Conservation (phyloP, 1,140 invertebrate genomes). For the Tetramorium parvispinum region DNA sequence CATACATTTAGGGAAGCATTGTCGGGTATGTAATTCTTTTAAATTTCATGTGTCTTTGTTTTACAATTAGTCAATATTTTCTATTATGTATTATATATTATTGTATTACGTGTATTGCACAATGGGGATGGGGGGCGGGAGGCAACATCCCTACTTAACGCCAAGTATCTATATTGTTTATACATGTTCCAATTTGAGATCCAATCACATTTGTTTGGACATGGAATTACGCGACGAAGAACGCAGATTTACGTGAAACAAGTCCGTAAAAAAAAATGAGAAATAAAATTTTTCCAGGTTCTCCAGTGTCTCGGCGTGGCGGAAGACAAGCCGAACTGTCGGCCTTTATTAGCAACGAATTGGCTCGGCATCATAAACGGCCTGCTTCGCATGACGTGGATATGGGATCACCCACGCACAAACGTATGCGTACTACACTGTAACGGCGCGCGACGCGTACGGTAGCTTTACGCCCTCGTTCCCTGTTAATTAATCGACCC, state of each 20-base stretch:
- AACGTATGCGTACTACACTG: constrained; percentile 87
- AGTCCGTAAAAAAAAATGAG: not conserved
- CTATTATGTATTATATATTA: not conserved
- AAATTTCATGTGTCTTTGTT: not conserved
- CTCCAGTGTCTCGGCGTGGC: constrained; percentile 81
- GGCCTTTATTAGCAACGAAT: constrained; percentile 92
- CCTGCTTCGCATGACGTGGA: constrained; percentile 88
- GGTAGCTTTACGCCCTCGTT: constrained; percentile 79
- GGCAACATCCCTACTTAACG: not conserved
- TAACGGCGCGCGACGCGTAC: constrained; percentile 86
- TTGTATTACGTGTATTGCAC: too few species aligned
- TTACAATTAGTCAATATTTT: not conserved
- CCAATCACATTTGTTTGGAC: not conserved
- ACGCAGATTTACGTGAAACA: not conserved
- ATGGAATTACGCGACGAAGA: not conserved
- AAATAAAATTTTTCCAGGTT: constrained; percentile 68
- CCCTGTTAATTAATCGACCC: constrained; percentile 74
- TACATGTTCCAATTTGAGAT: not conserved
- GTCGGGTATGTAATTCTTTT: constrained; percentile 81
- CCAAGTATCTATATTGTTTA: not conserved
- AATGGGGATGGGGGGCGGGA: too few species aligned
- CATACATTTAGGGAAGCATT: constrained; percentile 91
- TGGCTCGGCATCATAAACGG: constrained; percentile 91
- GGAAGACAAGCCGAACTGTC: constrained; percentile 88
- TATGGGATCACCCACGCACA: constrained; percentile 90